Base-by-base conservation (phyloP, 2,888 invertebrate genomes). In the Morpho achilles region DNA sequence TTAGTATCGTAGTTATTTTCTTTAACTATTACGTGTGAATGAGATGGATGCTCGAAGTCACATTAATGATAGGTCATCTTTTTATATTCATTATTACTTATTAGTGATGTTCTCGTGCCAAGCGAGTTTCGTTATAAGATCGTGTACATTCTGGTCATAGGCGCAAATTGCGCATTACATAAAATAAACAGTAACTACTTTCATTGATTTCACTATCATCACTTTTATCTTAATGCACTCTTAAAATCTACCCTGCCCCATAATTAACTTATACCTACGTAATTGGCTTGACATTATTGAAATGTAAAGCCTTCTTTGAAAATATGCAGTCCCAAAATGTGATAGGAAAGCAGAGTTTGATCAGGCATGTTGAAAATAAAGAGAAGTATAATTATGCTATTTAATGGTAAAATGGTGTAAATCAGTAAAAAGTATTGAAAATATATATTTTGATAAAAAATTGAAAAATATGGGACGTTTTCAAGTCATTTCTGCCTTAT, bases 101-200 rank as follows among this genome's bases (percentile, higher is more conserved):
- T 65, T 78, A 75, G 73, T 75, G 67, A 69, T 76, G 71, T 69
- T 63, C 76, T 86, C 82, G 84, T 77, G 71, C 66, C 72, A 70
- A 74, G 75, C 78, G 81, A 81, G 80, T 74, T 71, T 74, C 78
- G 74, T 77, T 70, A 77, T 73, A 69, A 69, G 75, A 82, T 82
- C 79, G 90, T 90, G 90, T 88, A 84, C 80, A 77, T 83, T 89
- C 90, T 90, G 90, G 90, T 90, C 90, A 90, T 87, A 84, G 80
- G 72, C 70, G 70, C 71, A 64, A 44, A 16, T 50, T 73, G 75
- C 77, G 72, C 74, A 74, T 70, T 82, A 76, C 75, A 67, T 77
- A 70, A 77, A 78, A 79, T 68, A 74, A 75, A 75, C 66, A 70
- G 73, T 71, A 75, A 76, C 70, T 70, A 74, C 69, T 67, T 74